These are phyloP conservation scores for Diglossa cyanea DNA, from an alignment of 2,797 vertebrate species.

Conservation along the genomic window DNA sequence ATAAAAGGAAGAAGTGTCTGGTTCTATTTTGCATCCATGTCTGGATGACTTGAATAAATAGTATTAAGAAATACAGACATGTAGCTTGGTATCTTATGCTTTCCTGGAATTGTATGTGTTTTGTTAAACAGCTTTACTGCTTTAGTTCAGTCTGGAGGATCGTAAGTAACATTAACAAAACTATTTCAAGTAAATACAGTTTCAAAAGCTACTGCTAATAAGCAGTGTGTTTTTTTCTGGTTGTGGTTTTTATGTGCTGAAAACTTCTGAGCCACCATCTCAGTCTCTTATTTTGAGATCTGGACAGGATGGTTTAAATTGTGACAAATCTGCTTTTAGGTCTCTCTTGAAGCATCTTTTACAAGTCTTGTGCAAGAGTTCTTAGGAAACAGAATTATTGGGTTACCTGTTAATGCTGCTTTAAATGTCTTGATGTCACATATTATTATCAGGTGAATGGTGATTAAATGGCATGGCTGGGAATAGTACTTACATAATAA, in stretches of 20 bases:
- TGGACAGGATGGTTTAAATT: not conserved
- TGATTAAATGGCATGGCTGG: not conserved
- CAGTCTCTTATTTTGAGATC: not conserved
- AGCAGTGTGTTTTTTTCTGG: accelerated
- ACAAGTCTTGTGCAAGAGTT: not conserved
- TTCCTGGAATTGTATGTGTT: not conserved
- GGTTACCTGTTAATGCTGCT: not conserved
- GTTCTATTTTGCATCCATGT: not conserved
- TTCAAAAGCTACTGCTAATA: not conserved
- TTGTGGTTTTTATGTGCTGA: not conserved
- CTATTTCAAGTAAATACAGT: not conserved
- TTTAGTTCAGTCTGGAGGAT: not conserved
- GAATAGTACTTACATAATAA: not conserved
- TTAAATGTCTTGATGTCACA: not conserved
- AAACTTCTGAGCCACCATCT: not conserved
- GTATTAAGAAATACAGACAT: not conserved
- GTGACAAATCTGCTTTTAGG: not conserved
- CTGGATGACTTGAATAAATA: not conserved
- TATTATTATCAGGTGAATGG: not conserved
- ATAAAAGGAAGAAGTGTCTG: not conserved
- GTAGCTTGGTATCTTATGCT: not conserved
- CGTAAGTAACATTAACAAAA: not conserved
- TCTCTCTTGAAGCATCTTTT: not conserved
- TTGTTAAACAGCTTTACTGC: not conserved
- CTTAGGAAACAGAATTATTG: not conserved